Evolutionary conservation across 2,797 vertebrate species (phyloP).

Genomic region (Dromococcyx pavoninus): DNA sequence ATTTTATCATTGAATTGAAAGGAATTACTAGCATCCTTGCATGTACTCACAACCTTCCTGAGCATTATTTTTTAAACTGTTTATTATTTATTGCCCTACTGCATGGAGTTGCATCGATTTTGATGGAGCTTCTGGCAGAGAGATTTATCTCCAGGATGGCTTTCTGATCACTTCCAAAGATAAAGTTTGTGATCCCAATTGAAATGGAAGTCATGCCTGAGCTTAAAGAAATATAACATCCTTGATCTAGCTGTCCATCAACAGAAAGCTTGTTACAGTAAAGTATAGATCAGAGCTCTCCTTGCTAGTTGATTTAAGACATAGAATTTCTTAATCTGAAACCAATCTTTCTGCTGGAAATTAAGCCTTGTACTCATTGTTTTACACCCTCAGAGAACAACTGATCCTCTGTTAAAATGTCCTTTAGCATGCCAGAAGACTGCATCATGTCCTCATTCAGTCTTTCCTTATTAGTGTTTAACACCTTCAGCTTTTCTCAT

Average conservation of each 20-base stretch:
- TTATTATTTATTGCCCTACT: neutral
- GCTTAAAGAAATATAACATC: neutral
- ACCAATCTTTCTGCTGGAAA: neutral
- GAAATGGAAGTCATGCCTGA: conserved; percentile 14
- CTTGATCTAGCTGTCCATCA: neutral
- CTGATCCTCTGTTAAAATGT: neutral
- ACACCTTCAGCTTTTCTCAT: neutral
- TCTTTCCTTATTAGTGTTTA: neutral
- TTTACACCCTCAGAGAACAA: neutral
- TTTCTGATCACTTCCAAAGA: conserved; percentile 26
- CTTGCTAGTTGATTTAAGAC: neutral
- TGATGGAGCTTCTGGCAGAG: neutral
- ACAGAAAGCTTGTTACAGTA: neutral
- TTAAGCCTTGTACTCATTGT: neutral
- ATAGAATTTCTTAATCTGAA: neutral
- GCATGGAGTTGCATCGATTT: neutral
- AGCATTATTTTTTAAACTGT: neutral
- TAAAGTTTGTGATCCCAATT: conserved; percentile 9
- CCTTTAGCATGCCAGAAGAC: neutral
- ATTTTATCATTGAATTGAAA: neutral
- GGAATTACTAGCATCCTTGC: neutral
- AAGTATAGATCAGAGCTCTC: neutral
- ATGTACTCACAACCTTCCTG: neutral
- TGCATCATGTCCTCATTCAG: neutral
- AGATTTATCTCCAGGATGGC: conserved; percentile 11